Base-by-base conservation (phyloP, 2,113 vertebrate genomes). In the Brachyhypopomus occidentalis region DNA sequence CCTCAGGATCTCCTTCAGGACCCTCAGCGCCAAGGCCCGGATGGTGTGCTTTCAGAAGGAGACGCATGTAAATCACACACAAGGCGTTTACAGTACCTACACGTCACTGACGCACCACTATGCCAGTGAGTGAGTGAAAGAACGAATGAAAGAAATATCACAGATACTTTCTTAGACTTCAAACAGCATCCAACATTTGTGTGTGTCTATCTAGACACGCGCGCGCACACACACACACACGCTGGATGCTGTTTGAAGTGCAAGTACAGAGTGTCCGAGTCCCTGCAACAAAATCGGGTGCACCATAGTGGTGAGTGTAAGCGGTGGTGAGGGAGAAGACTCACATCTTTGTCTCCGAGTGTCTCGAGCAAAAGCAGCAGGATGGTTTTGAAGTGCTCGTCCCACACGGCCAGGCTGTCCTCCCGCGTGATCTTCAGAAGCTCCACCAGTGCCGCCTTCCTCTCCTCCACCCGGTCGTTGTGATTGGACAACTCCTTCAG, bases 311-410 rank as follows among this genome's bases (percentile, higher is more conserved):
- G 8, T 34, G 34, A 4, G 23, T 81, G 38, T 48, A 23, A 48
- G 60, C 67, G 12, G 45, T 1, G 4, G n/a, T 23, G 60, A 6
- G 48, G 2, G 3, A 59, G 56, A 72, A 17, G 27, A 38, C 84
- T 9, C 91, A 99, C 98, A 8, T 99, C 98, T 94, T 98, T 98
- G 87, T 99, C 98, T 22, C 97, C 95, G 11, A 99, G 96, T 0
- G 97, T 99, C 90, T 99, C 98, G 87, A 99, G 92, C 82, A 99
- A 93, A 67, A 99, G 92, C 25, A 99, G 95, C 59, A 99, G 92
- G 89, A 99, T 96, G 75, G 97, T 99, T 91, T 99, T 99, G 86
- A 99, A 99, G 90, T 99, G 98, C 67, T 99, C 98, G 38, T 99
- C 96, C 98, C 98, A 99, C 77, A 99, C 96, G 2, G 96, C 96